These are phyloP conservation scores for Gastrophysa polygoni DNA, from an alignment of 2,888 invertebrate species.

Conservation along the genomic window DNA sequence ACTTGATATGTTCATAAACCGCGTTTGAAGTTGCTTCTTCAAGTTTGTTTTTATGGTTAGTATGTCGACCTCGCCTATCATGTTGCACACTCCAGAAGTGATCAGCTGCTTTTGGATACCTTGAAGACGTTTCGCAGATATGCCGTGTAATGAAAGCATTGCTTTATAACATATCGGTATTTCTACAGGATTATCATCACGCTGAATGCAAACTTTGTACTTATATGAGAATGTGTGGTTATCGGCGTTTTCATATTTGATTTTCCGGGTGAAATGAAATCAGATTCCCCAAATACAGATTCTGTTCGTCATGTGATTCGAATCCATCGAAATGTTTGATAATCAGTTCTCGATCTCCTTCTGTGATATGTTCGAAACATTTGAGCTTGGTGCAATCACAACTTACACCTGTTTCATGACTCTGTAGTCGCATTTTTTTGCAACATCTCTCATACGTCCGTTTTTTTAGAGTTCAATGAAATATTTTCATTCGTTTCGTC, in stretches of 20 bases:
- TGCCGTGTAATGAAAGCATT: conserved; percentile 29
- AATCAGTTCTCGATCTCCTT: too few relatives aligned
- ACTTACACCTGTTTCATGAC: too few relatives aligned
- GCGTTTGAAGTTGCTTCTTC: conserved; percentile 14
- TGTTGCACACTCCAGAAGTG: conserved; percentile 11
- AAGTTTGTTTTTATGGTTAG: conserved; percentile 21
- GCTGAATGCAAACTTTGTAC: conserved; percentile 18
- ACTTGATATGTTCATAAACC: conserved; percentile 25
- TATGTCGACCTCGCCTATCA: conserved; percentile 26
- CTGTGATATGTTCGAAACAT: too few relatives aligned
- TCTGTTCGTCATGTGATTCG: conserved; percentile 20
- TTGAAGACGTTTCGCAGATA: conserved; percentile 17
- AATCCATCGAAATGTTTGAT: conserved; percentile 17
- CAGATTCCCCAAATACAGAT: conserved; percentile 20
- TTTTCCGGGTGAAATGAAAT: conserved; percentile 22
- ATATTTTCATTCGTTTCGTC: too few relatives aligned
- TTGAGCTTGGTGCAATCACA: too few relatives aligned
- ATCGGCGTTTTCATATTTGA: background rate
- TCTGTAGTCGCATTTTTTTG: too few relatives aligned
- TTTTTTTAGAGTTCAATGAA: too few relatives aligned
- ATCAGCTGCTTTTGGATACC: conserved; percentile 17
- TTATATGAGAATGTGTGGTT: conserved; percentile 18
- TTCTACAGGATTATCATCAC: conserved; percentile 21
- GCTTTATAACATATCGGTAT: conserved; percentile 28
- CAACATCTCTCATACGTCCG: too few relatives aligned